Conservation (phyloP, 2,113 vertebrate genomes). For the Hoplias malabaricus region DNA sequence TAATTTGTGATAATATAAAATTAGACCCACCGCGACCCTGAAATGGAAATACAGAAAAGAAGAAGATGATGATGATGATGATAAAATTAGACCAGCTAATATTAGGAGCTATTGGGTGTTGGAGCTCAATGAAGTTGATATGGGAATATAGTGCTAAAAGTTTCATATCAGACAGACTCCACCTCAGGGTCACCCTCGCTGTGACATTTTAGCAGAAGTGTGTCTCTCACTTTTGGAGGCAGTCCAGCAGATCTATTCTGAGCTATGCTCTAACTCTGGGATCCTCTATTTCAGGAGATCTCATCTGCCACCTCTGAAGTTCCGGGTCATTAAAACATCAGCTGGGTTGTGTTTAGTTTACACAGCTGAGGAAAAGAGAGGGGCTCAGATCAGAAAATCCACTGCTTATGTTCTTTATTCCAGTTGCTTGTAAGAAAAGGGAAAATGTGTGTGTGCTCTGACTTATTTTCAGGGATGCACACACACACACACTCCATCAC, state of each 20-base stretch:
- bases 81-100: too few relatives aligned
- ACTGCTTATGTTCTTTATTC: background rate
- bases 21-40: too few relatives aligned
- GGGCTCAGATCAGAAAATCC: conserved; percentile 7
- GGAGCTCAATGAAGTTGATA: too few relatives aligned
- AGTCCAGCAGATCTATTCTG: conserved; percentile 6
- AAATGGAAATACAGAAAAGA: too few relatives aligned
- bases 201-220: background rate
- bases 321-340: conserved; percentile 14
- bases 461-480: background rate
- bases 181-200: background rate
- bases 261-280: background rate
- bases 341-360: background rate
- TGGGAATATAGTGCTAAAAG: background rate
- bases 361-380: background rate
- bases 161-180: background rate
- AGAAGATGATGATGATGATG: too few relatives aligned
- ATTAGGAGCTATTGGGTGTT: too few relatives aligned
- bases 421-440: too few relatives aligned
- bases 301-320: background rate
- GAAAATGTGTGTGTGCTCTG: background rate
- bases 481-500: background rate
- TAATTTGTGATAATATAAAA: too few relatives aligned
- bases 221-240: background rate
- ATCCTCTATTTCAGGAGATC: conserved; percentile 8